Evolutionary conservation across 2,888 invertebrate genomes (phyloP).

Genomic region (Pterostichus madidus): DNA sequence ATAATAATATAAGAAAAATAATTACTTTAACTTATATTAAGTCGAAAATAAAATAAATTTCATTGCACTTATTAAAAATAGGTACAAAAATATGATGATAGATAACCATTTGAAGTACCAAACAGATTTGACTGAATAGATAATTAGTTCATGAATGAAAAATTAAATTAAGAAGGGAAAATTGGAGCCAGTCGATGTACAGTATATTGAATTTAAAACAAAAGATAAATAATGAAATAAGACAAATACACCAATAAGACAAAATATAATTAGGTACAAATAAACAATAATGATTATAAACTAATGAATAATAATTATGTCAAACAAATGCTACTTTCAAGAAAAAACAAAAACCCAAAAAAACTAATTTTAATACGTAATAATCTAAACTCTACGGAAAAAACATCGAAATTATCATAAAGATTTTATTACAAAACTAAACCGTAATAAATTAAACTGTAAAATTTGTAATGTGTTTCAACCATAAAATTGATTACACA

Average conservation of each 20-base stretch:
- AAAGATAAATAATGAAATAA: neutral
- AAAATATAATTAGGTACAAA: conserved; percentile 5
- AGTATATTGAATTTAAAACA: conserved; percentile 7
- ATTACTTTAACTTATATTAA: no score
- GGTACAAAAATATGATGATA: no score
- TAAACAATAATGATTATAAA: neutral
- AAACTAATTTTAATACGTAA: neutral
- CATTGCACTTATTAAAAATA: no score
- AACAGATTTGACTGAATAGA: neutral
- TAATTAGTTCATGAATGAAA: neutral
- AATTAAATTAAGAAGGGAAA: neutral
- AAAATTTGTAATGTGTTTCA: conserved; percentile 23
- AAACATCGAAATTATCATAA: neutral
- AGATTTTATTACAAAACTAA: neutral
- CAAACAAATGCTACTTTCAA: conserved; percentile 17
- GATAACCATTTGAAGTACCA: no score
- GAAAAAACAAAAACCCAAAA: conserved; percentile 12
- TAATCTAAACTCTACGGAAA: conserved; percentile 2
- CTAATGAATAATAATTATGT: neutral
- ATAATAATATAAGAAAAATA: no score
- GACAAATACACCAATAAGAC: conserved; percentile 5
- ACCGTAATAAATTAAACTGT: conserved; percentile 1
- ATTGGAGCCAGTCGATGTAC: conserved; percentile 7
- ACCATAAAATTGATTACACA: conserved; percentile 30
- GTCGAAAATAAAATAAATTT: no score